Percentiles rank a stretch among this genome's conserved stretches.
Conservation (phyloP, 2,113 vertebrate species). For the Lophochroa leadbeateri region DNA sequence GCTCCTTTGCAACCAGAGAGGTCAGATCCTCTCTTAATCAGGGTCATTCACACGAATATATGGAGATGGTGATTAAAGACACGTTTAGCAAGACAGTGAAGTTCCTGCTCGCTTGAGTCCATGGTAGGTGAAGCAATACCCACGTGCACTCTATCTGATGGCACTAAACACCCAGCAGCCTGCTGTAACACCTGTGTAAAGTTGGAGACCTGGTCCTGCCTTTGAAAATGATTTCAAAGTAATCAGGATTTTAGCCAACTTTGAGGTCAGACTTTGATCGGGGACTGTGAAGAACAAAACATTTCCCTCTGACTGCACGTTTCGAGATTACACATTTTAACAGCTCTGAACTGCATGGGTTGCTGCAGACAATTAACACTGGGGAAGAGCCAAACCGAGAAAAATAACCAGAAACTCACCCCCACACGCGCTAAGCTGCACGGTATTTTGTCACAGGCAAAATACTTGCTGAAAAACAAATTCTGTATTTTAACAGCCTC, state of each 20-base stretch:
- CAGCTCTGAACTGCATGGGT: neutral
- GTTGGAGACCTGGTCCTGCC: neutral
- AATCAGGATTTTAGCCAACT: neutral
- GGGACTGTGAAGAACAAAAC: neutral
- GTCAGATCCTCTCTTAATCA: neutral
- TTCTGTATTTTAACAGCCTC: neutral
- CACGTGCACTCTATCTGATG: rapidly evolving
- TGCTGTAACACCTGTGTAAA: neutral
- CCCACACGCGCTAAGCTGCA: neutral
- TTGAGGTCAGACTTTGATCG: neutral
- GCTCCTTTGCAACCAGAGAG: rapidly evolving
- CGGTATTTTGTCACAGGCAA: neutral
- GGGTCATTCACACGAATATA: neutral
- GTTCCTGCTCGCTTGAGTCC: rapidly evolving
- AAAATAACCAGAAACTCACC: neutral
- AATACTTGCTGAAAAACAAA: neutral
- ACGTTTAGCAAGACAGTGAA: neutral
- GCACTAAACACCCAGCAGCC: neutral
- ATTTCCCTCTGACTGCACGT: neutral
- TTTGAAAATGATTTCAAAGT: neutral
- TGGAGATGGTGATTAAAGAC: neutral
- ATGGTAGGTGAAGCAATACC: rapidly evolving
- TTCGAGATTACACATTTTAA: neutral
- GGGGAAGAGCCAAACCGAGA: neutral
- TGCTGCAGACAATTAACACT: neutral